Percentiles rank a stretch among this genome's conserved stretches.
phyloP scores from a whole-genome alignment of 2,797 vertebrate species.

The Bovichtus diacanthus region DNA sequence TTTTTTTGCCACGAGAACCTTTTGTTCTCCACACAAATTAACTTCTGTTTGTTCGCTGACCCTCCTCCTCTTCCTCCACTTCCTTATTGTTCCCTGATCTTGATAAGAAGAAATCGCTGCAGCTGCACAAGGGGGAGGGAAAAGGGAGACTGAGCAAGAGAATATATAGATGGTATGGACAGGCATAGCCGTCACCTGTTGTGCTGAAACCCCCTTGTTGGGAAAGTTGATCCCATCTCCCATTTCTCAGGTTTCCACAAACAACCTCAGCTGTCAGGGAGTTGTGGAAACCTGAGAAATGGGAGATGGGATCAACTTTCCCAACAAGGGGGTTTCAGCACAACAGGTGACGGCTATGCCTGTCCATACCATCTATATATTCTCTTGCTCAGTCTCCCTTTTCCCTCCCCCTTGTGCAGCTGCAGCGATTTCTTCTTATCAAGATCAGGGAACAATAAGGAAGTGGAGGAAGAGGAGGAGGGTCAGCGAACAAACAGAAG shows the following conservation, averaged over 20 bases:
- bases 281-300: slow-evolving; percentile 55
- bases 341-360: slow-evolving; percentile 71
- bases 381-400: slow-evolving; percentile 3
- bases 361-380: slow-evolving; percentile 23
- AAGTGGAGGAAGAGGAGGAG: slow-evolving; percentile 40
- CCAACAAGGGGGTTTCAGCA: slow-evolving; percentile 58
- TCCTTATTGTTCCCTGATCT: slow-evolving; percentile 34
- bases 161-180: slow-evolving; percentile 23
- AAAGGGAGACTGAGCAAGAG: slow-evolving; percentile 4
- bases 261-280: slow-evolving; percentile 73
- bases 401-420: slow-evolving; percentile 16
- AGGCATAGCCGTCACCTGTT: slow-evolving; percentile 70
- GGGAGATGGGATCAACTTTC: slow-evolving; percentile 59
- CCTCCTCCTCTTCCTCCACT: slow-evolving; percentile 38
- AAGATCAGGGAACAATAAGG: slow-evolving; percentile 34
- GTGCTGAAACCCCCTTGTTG: slow-evolving; percentile 58
- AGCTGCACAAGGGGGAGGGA: slow-evolving; percentile 22
- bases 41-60: slow-evolving; percentile 7
- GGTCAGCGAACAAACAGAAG: slow-evolving; percentile 7
- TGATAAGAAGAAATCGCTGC: slow-evolving; percentile 37
- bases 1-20: background rate
- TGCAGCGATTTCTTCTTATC: slow-evolving; percentile 38
- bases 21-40: slow-evolving; percentile 4
- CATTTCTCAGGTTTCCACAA: slow-evolving; percentile 67
- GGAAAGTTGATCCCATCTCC: slow-evolving; percentile 60